These are phyloP conservation scores for Hypotaenidia okinawae DNA, from an alignment of 2,797 vertebrate genomes.

Conservation along the genomic window DNA sequence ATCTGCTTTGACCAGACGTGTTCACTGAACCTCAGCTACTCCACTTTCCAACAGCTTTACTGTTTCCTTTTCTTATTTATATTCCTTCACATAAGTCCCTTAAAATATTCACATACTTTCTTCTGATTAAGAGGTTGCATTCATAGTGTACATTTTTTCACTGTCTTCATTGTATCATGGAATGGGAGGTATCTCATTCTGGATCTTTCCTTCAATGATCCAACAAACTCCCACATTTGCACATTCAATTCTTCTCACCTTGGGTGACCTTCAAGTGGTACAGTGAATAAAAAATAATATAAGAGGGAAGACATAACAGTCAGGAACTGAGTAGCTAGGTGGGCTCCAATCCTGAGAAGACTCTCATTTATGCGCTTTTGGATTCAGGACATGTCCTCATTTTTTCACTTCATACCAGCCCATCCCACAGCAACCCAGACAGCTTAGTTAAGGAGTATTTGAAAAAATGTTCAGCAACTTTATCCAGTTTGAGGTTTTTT, in stretches of 20 bases:
- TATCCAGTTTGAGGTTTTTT: neutral
- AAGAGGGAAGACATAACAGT: neutral
- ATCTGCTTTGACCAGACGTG: neutral
- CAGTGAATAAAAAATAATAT: neutral
- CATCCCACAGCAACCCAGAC: neutral
- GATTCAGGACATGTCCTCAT: neutral
- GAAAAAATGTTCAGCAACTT: neutral
- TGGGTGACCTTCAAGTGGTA: neutral
- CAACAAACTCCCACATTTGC: neutral
- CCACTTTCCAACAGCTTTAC: neutral
- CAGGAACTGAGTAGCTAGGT: neutral
- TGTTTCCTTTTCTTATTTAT: neutral
- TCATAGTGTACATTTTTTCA: neutral
- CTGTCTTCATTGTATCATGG: neutral
- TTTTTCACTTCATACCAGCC: neutral
- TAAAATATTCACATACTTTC: conserved; percentile 15
- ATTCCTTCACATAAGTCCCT: neutral
- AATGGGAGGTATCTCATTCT: neutral
- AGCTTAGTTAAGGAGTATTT: neutral
- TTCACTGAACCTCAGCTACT: neutral
- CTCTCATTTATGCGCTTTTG: neutral
- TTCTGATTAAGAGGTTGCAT: neutral
- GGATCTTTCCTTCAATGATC: neutral
- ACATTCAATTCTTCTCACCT: neutral
- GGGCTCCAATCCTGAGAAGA: neutral